phyloP scores from a whole-genome alignment of 1,140 invertebrate genomes.

The Planococcus citri region DNA sequence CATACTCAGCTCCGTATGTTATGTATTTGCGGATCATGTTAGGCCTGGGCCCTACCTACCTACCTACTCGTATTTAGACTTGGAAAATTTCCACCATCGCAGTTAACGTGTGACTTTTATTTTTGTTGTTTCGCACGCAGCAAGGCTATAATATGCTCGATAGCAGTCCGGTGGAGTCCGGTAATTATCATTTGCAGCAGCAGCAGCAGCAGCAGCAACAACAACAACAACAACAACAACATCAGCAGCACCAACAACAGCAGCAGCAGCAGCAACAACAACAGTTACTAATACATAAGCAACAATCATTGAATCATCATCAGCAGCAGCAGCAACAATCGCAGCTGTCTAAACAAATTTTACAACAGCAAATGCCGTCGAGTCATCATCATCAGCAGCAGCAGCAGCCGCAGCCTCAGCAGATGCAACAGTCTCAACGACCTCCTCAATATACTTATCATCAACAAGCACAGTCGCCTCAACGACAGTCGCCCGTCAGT shows the following conservation, averaged over 20 bases:
- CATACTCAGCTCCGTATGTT: too few relatives aligned
- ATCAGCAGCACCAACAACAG: slow-evolving; percentile 3
- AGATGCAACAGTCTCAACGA: slow-evolving; percentile 24
- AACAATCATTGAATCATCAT: slow-evolving; percentile 41
- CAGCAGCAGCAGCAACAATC: slow-evolving; percentile 37
- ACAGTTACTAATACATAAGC: slow-evolving; percentile 33
- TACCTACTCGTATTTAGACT: too few relatives aligned
- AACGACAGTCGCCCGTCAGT: slow-evolving; percentile 25
- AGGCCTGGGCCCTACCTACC: too few relatives aligned
- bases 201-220: slow-evolving; percentile 7
- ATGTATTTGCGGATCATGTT: too few relatives aligned
- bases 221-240: background rate
- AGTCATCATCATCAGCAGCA: slow-evolving; percentile 14
- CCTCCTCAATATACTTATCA: slow-evolving; percentile 31
- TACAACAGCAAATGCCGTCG: slow-evolving; percentile 24
- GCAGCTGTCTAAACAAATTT: slow-evolving; percentile 39
- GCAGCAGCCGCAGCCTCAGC: slow-evolving; percentile 23
- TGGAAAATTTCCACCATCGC: too few relatives aligned
- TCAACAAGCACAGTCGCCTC: slow-evolving; percentile 28
- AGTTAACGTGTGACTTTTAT: background rate
- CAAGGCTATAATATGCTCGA: background rate
- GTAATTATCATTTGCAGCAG: background rate
- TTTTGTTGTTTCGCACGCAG: background rate
- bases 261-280: slow-evolving; percentile 33
- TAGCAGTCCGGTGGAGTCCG: background rate